A percentile compares a stretch with the other conserved stretches of the same genome.
Conservation (phyloP, 2,797 vertebrate species). For the Orientallactaga sibirica region DNA sequence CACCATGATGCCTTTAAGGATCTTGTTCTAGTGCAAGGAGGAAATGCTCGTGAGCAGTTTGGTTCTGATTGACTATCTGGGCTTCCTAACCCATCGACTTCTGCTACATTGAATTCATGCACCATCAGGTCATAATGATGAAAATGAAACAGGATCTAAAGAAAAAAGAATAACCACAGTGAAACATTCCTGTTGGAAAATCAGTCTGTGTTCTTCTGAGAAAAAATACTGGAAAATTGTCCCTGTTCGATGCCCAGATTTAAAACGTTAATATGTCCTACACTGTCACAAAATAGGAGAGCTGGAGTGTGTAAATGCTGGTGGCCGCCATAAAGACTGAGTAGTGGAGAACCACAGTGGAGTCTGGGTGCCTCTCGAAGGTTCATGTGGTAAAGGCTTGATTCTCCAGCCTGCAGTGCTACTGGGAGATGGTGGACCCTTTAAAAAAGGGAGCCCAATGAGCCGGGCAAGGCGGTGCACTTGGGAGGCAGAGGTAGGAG, state of each 20-base stretch:
- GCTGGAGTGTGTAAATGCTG: not conserved
- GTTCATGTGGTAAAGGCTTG: not conserved
- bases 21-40: not conserved
- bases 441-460: not conserved
- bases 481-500: too few relatives aligned
- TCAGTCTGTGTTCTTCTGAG: not conserved
- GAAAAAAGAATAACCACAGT: not conserved
- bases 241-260: not conserved
- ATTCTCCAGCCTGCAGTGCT: not conserved
- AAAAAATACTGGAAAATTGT: not conserved
- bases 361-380: not conserved
- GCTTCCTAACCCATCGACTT: not conserved
- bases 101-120: not conserved
- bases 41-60: not conserved
- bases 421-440: not conserved
- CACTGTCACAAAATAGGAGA: not conserved
- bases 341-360: not conserved
- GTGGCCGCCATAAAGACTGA: not conserved
- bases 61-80: not conserved
- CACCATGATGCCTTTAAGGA: not conserved
- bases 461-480: too few relatives aligned
- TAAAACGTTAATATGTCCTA: not conserved
- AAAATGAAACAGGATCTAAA: not conserved
- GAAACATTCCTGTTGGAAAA: not conserved
- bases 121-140: not conserved